Base-by-base conservation (phyloP, 2,888 invertebrate genomes). In the Cepaea hortensis region DNA sequence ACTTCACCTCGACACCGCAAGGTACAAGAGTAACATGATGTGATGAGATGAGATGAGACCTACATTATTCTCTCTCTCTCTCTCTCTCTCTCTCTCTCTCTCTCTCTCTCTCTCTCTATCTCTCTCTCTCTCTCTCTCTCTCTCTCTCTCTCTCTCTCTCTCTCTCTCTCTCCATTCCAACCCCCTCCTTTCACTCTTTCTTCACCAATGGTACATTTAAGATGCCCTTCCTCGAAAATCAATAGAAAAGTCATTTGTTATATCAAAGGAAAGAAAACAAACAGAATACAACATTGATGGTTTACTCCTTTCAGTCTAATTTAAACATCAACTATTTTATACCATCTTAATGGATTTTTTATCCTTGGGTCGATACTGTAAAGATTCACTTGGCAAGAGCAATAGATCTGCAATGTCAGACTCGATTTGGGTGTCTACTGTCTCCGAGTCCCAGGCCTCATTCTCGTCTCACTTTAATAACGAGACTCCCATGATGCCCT, bases 11-110 rank as follows among this genome's bases (percentile, higher is more conserved):
- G 35, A 35, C 35, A 35, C 35, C 35, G 35, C 35, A 35, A 1
- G 35, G 35, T 35, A 1, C 35, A 35, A 35, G 35, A 35, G 1
- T 0, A 1, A 35, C 35, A 35, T 35, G 35, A 35, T 35, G 35
- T 1, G 35, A 35, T 35, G 35, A 35, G 35, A 35, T 35, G 35
- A 35, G 35, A 35, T 35, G 35, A 35, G 35, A 35, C 35, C 35
- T n/a, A n/a, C n/a, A n/a, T n/a, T n/a, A n/a, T 15, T 81, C 81
- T 81, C 15, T 81, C 81, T 65, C 65, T 80, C 65, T 65, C 15
- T 81, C 65, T 81, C 9, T 81, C 80, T 62, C 9, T 65, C 65
- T 81, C 9, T 81, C 65, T 81, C 9, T 80, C 62, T 81, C 9
- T 81, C 81, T 81, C 9, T 81, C 81, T n/a, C n/a, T n/a, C n/a